Evolutionary conservation across 92 coral and sea anemone species (phyloP).

Genomic region (Porites evermanni): DNA sequence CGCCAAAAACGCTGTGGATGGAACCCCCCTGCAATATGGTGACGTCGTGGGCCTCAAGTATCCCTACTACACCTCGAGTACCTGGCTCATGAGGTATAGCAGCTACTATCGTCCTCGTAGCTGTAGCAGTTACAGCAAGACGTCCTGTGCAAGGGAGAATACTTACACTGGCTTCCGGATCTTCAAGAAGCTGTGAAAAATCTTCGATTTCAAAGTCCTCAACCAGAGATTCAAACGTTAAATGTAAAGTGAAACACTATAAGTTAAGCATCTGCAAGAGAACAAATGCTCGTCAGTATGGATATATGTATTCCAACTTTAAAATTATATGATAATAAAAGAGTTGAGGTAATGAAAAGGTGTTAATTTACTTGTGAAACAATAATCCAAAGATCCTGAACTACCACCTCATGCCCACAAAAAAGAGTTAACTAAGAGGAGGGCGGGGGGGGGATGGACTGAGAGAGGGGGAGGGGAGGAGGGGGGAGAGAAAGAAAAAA

Average conservation of each 20-base stretch:
- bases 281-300: neutral
- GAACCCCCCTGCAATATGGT: constrained; percentile 70
- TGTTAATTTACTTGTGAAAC: constrained; percentile 14
- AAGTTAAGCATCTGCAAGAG: too few relatives aligned
- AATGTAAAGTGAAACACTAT: neutral
- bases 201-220: neutral
- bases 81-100: constrained; percentile 60
- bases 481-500: too few relatives aligned
- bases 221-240: neutral
- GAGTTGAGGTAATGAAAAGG: constrained; percentile 11
- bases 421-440: too few relatives aligned
- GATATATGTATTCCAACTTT: neutral
- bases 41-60: constrained; percentile 71
- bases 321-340: neutral
- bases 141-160: constrained; percentile 47
- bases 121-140: constrained; percentile 40
- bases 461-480: too few relatives aligned
- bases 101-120: constrained; percentile 47
- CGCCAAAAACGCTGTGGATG: constrained; percentile 70
- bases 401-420: neutral
- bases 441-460: too few relatives aligned
- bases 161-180: constrained; percentile 60
- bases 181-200: constrained; percentile 62
- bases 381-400: neutral
- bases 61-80: constrained; percentile 26